Evolutionary conservation across 2,113 vertebrate genomes (phyloP).

Genomic region (Furnarius figulus): DNA sequence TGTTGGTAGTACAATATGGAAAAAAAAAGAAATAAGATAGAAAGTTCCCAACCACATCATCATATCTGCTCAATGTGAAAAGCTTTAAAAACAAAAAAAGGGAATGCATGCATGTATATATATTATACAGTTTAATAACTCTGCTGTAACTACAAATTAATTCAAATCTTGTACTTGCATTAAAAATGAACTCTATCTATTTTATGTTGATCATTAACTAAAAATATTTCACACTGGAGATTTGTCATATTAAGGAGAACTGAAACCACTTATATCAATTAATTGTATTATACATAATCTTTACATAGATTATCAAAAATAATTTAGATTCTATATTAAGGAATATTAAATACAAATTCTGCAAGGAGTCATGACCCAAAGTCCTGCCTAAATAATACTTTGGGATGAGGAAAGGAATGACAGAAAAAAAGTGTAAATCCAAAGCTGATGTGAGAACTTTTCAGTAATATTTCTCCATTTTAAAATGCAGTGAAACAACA

Average conservation of each 20-base stretch:
- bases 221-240: slow-evolving; percentile 87
- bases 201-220: slow-evolving; percentile 89
- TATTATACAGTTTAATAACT: slow-evolving; percentile 76
- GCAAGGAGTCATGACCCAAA: slow-evolving; percentile 49
- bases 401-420: not conserved
- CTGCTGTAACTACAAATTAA: slow-evolving; percentile 80
- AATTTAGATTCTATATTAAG: slow-evolving; percentile 78
- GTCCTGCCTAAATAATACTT: slow-evolving; percentile 20
- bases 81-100: slow-evolving; percentile 47
- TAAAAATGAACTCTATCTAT: slow-evolving; percentile 87
- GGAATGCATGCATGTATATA: slow-evolving; percentile 7
- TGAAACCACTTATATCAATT: slow-evolving; percentile 87
- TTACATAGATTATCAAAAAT: slow-evolving; percentile 83
- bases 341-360: slow-evolving; percentile 76
- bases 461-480: not conserved
- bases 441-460: not conserved
- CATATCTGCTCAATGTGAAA: not conserved
- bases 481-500: not conserved
- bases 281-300: slow-evolving; percentile 85
- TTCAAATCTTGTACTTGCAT: slow-evolving; percentile 86
- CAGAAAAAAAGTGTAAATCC: not conserved
- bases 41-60: not conserved
- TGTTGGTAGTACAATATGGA: not conserved
- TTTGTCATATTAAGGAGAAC: slow-evolving; percentile 87
- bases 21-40: not conserved